A percentile compares a stretch with the other conserved stretches of the same genome.
These are phyloP conservation scores for Nomada ruficornis DNA, from an alignment of 2,888 invertebrate species.

Conservation along the genomic window DNA sequence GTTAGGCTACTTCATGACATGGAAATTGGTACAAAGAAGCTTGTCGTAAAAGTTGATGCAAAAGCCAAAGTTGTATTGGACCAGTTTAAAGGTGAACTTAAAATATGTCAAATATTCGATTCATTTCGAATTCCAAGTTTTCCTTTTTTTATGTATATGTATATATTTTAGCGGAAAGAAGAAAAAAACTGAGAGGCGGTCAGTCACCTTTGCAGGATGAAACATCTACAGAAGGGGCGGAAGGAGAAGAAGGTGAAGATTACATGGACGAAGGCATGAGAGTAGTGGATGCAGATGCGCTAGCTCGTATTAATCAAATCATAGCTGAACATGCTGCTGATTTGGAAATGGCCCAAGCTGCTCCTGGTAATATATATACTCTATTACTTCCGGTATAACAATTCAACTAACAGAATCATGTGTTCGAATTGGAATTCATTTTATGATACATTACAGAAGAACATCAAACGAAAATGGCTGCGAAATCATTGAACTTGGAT, in stretches of 20 bases:
- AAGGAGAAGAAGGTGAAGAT: slow-evolving; percentile 86
- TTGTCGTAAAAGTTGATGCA: slow-evolving; percentile 98
- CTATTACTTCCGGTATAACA: not conserved
- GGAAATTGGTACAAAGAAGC: slow-evolving; percentile 95
- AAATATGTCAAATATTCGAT: slow-evolving; percentile 37
- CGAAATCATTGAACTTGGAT: slow-evolving; percentile 86
- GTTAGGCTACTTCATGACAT: slow-evolving; percentile 96
- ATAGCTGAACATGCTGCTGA: slow-evolving; percentile 89
- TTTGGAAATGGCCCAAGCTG: slow-evolving; percentile 81
- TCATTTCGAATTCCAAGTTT: not conserved
- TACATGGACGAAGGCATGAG: slow-evolving; percentile 92
- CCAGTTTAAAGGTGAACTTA: slow-evolving; percentile 91
- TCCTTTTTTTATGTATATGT: not conserved
- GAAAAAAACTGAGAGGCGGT: slow-evolving; percentile 86
- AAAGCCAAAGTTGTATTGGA: slow-evolving; percentile 98
- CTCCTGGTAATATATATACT: slow-evolving; percentile 75
- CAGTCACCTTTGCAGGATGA: slow-evolving; percentile 86
- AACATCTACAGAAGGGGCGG: slow-evolving; percentile 86
- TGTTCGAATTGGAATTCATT: not conserved
- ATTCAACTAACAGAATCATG: not conserved
- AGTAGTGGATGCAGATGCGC: slow-evolving; percentile 90
- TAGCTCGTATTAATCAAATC: slow-evolving; percentile 91
- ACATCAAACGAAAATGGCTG: slow-evolving; percentile 83
- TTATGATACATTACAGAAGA: slow-evolving; percentile 85
- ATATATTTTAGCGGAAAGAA: slow-evolving; percentile 85